Evolutionary conservation across 2,888 invertebrate genomes (phyloP).

Genomic region (Acleris holmiana): DNA sequence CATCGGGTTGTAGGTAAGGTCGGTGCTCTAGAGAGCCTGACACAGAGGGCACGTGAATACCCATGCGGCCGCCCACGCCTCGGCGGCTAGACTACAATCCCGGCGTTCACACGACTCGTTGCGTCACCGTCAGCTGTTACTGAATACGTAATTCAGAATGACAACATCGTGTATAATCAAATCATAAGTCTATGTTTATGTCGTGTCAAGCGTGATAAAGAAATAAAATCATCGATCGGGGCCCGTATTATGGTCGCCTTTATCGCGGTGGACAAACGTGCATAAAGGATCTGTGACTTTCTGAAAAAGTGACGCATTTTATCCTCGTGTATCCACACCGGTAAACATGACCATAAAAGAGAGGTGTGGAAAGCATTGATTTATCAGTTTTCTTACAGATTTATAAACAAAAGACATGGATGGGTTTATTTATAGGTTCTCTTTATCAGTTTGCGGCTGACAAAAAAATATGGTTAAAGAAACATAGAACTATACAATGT

Average conservation of each 20-base stretch:
- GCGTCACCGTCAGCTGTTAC: constrained; percentile 37
- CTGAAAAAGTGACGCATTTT: too few species aligned
- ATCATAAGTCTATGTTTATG: constrained; percentile 28
- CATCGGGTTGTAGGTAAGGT: constrained; percentile 7
- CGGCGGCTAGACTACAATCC: constrained; percentile 34
- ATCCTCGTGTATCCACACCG: too few species aligned
- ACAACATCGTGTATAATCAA: constrained; percentile 33
- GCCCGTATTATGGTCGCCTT: neutral
- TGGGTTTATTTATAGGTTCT: too few species aligned
- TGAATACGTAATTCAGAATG: constrained; percentile 38
- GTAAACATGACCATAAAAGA: too few species aligned
- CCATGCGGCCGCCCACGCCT: constrained; percentile 31
- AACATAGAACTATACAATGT: too few species aligned
- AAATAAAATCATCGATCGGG: constrained; percentile 16
- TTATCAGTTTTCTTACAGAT: too few species aligned
- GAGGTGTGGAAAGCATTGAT: too few species aligned
- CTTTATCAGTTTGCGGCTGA: too few species aligned
- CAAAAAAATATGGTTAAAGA: too few species aligned
- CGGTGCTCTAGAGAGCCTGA: constrained; percentile 9
- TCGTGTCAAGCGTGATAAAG: constrained; percentile 8
- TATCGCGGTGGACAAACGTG: too few species aligned
- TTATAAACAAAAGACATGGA: too few species aligned
- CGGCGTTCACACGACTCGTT: constrained; percentile 34
- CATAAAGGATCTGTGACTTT: too few species aligned
- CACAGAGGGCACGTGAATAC: constrained; percentile 17